Percentiles rank a stretch among this genome's conserved stretches.
phyloP scores from a whole-genome alignment of 2,113 vertebrate genomes.

The Morone chrysops region DNA sequence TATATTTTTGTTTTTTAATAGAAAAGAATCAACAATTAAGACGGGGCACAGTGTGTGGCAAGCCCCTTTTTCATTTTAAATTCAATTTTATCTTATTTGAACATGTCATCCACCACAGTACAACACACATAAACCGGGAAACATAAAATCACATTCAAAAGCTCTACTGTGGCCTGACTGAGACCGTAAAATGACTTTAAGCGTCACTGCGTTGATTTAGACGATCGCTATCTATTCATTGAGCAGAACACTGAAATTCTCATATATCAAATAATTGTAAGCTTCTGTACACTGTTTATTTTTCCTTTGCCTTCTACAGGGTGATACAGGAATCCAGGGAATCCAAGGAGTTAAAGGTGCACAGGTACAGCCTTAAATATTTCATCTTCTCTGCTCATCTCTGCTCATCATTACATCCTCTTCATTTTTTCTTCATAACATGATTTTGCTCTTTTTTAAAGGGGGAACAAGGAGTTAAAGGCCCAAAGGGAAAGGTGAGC shows the following conservation, averaged over 20 bases:
- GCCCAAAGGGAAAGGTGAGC: conserved; percentile 82
- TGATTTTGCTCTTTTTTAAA: conserved; percentile 49
- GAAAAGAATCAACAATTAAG: background rate
- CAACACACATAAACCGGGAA: background rate
- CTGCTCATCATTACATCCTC: background rate
- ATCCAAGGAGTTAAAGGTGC: conserved; percentile 77
- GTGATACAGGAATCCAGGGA: conserved; percentile 77
- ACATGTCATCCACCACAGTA: background rate
- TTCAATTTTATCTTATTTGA: background rate
- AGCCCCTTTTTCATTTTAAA: background rate
- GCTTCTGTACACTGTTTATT: background rate
- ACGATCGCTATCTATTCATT: background rate
- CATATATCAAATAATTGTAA: conserved; percentile 4
- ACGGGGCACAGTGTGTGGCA: background rate
- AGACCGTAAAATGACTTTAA: background rate
- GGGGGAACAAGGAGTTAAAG: conserved; percentile 75
- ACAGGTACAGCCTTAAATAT: conserved; percentile 70
- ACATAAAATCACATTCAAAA: background rate
- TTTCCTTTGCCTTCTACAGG: conserved; percentile 70
- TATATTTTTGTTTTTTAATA: background rate
- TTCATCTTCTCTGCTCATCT: background rate
- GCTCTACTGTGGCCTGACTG: background rate
- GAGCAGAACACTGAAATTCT: background rate
- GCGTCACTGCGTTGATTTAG: too few species aligned
- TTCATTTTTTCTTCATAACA: background rate